phyloP scores from a whole-genome alignment of 2,113 vertebrate species.

The Phrynosoma blainvillii region DNA sequence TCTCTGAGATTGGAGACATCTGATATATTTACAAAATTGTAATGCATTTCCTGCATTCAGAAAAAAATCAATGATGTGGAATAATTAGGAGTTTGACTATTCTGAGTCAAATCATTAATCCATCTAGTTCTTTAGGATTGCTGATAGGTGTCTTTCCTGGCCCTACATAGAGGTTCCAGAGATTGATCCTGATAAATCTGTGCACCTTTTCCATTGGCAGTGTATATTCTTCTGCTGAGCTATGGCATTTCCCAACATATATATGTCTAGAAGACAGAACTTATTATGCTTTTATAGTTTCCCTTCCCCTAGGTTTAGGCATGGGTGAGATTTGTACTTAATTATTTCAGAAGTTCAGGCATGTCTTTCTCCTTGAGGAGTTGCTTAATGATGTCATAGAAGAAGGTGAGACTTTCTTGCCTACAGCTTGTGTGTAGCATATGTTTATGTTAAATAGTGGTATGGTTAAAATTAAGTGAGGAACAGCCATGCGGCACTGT shows the following conservation, averaged over 20 bases:
- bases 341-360: neutral
- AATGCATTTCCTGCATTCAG: neutral
- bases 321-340: constrained; percentile 32
- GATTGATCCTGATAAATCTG: neutral
- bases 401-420: constrained; percentile 15
- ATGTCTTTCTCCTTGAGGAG: constrained; percentile 14
- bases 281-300: neutral
- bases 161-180: neutral
- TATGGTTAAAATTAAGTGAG: constrained; percentile 45
- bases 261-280: neutral
- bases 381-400: constrained; percentile 20
- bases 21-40: neutral
- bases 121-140: neutral
- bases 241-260: neutral
- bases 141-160: neutral
- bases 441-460: constrained; percentile 39
- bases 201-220: neutral
- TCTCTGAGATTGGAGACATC: neutral
- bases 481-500: constrained; percentile 16
- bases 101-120: neutral
- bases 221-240: neutral
- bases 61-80: neutral
- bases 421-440: neutral
- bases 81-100: neutral
- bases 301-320: constrained; percentile 5